These are phyloP conservation scores for Alauda arvensis DNA, from an alignment of 2,797 vertebrate species.

Conservation along the genomic window DNA sequence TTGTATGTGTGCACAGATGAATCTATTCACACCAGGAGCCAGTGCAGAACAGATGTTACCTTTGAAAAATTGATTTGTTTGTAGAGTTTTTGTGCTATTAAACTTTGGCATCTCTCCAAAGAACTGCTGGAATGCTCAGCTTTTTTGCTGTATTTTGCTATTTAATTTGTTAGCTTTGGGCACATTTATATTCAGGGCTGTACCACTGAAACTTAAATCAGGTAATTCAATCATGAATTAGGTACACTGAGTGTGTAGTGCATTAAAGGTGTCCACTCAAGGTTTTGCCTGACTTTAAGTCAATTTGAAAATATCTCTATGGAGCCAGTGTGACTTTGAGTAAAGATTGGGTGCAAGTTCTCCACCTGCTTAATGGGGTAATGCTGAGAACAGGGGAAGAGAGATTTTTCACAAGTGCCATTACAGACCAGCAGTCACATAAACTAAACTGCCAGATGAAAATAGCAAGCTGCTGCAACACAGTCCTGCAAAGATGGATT, in stretches of 20 bases:
- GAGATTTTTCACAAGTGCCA: background rate
- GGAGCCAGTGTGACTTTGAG: background rate
- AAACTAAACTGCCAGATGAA: background rate
- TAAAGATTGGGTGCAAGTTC: background rate
- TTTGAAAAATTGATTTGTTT: background rate
- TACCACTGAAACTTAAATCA: background rate
- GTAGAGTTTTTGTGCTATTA: background rate
- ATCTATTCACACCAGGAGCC: background rate
- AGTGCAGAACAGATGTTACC: background rate
- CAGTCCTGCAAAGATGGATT: background rate
- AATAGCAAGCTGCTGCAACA: background rate
- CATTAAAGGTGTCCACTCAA: background rate
- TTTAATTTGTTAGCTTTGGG: background rate
- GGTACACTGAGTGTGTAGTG: background rate
- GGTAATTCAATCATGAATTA: background rate
- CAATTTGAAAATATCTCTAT: background rate
- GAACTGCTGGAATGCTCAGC: background rate
- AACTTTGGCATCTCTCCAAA: conserved; percentile 1
- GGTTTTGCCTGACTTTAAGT: background rate
- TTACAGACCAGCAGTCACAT: background rate
- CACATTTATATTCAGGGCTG: background rate
- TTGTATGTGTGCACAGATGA: background rate
- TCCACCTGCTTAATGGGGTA: background rate
- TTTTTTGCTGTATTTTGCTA: background rate
- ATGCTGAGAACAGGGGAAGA: background rate